Base-by-base conservation (phyloP, 2,113 vertebrate species). In the Nematolebias whitei region DNA sequence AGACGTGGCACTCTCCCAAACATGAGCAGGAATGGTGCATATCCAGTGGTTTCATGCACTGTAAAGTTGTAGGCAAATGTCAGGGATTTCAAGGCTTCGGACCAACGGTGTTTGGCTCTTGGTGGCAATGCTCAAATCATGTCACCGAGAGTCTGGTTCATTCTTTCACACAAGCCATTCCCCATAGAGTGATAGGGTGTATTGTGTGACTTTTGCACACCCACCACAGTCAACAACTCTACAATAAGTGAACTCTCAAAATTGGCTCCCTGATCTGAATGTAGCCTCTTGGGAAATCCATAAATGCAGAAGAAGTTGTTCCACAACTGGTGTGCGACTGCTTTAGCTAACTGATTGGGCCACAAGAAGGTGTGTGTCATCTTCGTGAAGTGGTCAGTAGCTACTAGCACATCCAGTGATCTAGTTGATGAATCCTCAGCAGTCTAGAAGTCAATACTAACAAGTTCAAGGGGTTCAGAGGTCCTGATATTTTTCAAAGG, bases 1-100 rank as follows among this genome's bases (percentile, higher is more conserved):
- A 49, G 40, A 2, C 26, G 29, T 16, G 44, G 45, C n/a, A 62
- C 29, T 10, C 45, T 44, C 26, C 59, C 59, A 23, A 49, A 49
- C 59, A 62, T 62, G 40, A 49, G 45, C 16, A 62, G 29, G 6
- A 49, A 48, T 5, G 44, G 59, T 20, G 44, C 43, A 15, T 35
- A 61, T 3, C 58, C 44, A 0, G 44, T 61, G 0, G 24, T 47
- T 9, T 61, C 58, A 32, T 61, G 58, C 2, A 61, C 58, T 20
- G 24, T 61, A 15, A 43, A 47, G 8, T 59, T 59, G 40, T 48
- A 61, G 12, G 58, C 26, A 15, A 61, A 61, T 10, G 58, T 58
- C 14, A 58, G 55, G 11, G 22, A 43, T 24, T 44, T 44, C 39
- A 58, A 10, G 40, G 39, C 55, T 19, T 29, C 18, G 0, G 59